These are phyloP conservation scores for Melanotaenia boesemani DNA, from an alignment of 2,797 vertebrate species.

Conservation along the genomic window DNA sequence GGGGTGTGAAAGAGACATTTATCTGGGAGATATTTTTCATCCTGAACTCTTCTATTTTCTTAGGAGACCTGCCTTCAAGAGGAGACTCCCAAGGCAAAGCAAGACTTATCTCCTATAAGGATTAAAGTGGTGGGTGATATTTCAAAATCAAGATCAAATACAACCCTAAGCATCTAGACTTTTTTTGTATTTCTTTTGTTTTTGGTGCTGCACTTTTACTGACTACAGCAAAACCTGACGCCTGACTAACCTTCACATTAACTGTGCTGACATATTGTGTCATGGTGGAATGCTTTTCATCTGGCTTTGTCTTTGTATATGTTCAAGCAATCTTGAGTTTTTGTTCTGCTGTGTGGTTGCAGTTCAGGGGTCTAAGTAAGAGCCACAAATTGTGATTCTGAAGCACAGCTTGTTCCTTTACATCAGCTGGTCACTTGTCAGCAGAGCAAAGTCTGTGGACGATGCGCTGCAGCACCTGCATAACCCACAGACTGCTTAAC, in stretches of 20 bases:
- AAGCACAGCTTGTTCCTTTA: constrained; percentile 26
- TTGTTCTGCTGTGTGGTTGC: constrained; percentile 17
- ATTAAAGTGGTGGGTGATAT: constrained; percentile 83
- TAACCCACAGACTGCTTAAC: constrained; percentile 29
- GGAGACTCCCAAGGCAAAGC: constrained; percentile 74
- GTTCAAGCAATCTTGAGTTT: constrained; percentile 21
- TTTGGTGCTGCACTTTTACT: constrained; percentile 17
- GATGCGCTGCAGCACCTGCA: constrained; percentile 61
- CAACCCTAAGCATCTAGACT: background rate
- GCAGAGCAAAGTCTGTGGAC: constrained; percentile 32
- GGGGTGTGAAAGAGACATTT: background rate
- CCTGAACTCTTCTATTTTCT: constrained; percentile 41
- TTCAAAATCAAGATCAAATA: constrained; percentile 23
- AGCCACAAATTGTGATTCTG: constrained; percentile 48
- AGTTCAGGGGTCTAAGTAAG: constrained; percentile 24
- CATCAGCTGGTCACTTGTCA: constrained; percentile 51
- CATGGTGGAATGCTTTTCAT: constrained; percentile 19
- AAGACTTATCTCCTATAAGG: constrained; percentile 84
- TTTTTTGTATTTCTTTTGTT: constrained; percentile 4
- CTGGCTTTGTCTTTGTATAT: constrained; percentile 1
- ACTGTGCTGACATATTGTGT: constrained; percentile 42
- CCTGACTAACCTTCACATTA: constrained; percentile 38
- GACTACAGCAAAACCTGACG: constrained; percentile 23
- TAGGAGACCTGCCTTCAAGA: constrained; percentile 85
- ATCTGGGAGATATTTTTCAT: constrained; percentile 19